phyloP scores from a whole-genome alignment of 2,888 invertebrate species.

The Saturnia japonica region DNA sequence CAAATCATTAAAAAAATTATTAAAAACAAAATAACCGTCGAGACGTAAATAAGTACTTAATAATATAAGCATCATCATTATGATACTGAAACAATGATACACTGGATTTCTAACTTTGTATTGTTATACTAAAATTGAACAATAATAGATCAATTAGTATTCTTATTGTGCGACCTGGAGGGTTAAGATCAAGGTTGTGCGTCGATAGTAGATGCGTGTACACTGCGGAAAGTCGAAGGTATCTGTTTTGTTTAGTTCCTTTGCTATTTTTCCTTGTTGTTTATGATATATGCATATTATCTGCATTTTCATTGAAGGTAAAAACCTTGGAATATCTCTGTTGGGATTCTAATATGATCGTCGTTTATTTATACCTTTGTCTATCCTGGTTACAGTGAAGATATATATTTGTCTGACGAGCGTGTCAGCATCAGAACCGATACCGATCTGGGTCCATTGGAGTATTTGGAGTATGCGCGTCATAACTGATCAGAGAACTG shows the following conservation, averaged over 20 bases:
- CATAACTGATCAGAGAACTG: no score
- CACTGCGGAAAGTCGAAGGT: not conserved
- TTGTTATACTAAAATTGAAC: not conserved
- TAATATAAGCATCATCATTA: not conserved
- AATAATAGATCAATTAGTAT: constrained; percentile 8
- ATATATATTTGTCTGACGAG: no score
- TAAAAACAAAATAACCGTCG: no score
- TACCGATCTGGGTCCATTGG: no score
- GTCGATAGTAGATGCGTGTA: not conserved
- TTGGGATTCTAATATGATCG: not conserved
- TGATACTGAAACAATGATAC: not conserved
- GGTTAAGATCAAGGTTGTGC: not conserved
- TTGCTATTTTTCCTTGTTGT: not conserved
- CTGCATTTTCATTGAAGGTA: not conserved
- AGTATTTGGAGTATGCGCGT: no score
- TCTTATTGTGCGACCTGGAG: not conserved
- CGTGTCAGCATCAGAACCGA: no score
- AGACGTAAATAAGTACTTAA: not conserved
- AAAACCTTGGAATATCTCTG: not conserved
- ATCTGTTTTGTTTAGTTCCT: not conserved
- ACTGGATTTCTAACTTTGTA: not conserved
- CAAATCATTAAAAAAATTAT: no score
- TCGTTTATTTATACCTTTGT: not conserved
- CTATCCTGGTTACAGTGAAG: not conserved
- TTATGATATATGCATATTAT: not conserved